These are phyloP conservation scores for Penaeus monodon DNA, from an alignment of 2,888 invertebrate genomes.

Conservation along the genomic window DNA sequence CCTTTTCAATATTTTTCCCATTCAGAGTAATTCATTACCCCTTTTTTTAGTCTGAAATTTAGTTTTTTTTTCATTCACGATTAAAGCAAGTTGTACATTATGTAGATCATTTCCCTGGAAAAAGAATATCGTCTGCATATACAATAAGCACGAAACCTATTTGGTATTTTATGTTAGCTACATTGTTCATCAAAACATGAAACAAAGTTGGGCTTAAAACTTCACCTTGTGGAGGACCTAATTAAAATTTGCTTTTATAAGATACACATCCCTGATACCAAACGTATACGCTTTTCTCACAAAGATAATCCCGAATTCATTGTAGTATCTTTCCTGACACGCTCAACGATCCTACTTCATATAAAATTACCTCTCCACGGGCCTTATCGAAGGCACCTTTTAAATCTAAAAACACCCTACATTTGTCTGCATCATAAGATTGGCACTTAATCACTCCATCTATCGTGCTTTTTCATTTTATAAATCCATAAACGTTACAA, in stretches of 20 bases:
- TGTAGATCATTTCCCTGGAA: background rate
- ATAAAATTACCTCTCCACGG: background rate
- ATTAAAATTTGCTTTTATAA: background rate
- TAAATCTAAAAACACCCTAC: slow-evolving; percentile 24
- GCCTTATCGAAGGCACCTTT: slow-evolving; percentile 17
- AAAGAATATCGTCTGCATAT: slow-evolving; percentile 24
- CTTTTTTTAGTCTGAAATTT: slow-evolving; percentile 6
- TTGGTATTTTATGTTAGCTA: background rate
- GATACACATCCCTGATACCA: background rate
- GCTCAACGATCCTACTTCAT: background rate
- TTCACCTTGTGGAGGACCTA: slow-evolving; percentile 18
- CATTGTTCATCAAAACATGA: slow-evolving; percentile 20
- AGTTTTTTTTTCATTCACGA: slow-evolving; percentile 15
- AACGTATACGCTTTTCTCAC: background rate
- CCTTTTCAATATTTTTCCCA: slow-evolving; percentile 16
- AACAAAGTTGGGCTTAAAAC: slow-evolving; percentile 22
- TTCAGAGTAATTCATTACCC: background rate
- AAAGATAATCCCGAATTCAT: background rate
- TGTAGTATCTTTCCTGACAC: background rate
- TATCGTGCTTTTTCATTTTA: slow-evolving; percentile 8
- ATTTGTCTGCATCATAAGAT: slow-evolving; percentile 1
- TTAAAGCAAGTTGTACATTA: slow-evolving; percentile 1
- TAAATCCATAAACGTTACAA: slow-evolving; percentile 28
- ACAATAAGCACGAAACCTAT: background rate
- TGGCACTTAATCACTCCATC: slow-evolving; percentile 23